Percentiles rank a stretch among this genome's conserved stretches.
Evolutionary conservation across 2,797 vertebrate genomes (phyloP).

Genomic region (Astyanax mexicanus): DNA sequence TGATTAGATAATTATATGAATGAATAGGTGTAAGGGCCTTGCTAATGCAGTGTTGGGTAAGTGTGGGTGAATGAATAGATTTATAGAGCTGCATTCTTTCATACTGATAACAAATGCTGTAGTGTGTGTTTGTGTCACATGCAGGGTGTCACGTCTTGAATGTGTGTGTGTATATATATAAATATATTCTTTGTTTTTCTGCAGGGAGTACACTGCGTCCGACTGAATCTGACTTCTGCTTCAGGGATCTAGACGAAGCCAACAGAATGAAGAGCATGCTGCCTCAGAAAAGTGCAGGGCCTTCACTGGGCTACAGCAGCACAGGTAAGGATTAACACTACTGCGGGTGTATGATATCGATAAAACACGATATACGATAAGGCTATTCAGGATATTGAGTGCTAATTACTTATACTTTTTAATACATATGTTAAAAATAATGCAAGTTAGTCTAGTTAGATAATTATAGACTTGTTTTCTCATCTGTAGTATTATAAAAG

Average conservation of each 20-base stretch:
- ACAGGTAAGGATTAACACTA: slow-evolving; percentile 72
- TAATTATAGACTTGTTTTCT: no score
- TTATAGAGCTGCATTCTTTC: background rate
- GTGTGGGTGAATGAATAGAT: background rate
- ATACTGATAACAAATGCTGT: background rate
- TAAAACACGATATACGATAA: no score
- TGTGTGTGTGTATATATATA: slow-evolving; percentile 21
- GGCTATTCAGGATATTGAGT: no score
- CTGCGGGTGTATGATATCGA: background rate
- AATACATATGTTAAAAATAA: no score
- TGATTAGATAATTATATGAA: no score
- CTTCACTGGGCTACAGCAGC: slow-evolving; percentile 72
- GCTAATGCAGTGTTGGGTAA: no score
- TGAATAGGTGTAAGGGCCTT: no score
- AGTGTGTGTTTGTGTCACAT: background rate
- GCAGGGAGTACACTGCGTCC: slow-evolving; percentile 55
- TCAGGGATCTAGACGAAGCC: slow-evolving; percentile 62
- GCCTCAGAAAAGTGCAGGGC: slow-evolving; percentile 79
- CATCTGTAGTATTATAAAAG: no score
- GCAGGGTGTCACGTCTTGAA: background rate
- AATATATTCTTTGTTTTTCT: slow-evolving; percentile 36
- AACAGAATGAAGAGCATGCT: slow-evolving; percentile 79
- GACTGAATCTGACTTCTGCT: slow-evolving; percentile 62
- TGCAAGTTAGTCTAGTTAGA: no score
- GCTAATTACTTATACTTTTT: no score